phyloP scores from a whole-genome alignment of 1,140 invertebrate species.

The Ostrea denselamellosa region DNA sequence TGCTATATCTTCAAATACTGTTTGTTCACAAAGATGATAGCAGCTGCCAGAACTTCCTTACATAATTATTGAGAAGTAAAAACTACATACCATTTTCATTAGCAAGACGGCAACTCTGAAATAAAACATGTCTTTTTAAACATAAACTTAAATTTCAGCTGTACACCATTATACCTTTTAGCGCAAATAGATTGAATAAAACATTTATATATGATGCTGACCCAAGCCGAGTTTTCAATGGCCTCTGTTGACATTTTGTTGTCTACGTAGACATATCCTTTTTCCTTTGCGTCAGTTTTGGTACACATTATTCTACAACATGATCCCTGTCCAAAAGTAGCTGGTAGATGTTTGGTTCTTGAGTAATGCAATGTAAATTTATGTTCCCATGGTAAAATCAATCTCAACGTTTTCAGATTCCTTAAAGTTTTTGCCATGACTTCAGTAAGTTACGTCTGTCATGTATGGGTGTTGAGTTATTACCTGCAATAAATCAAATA shows the following conservation, averaged over 20 bases:
- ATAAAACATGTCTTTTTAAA: background rate
- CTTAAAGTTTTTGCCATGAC: background rate
- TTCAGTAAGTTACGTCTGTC: background rate
- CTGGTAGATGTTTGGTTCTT: background rate
- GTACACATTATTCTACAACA: slow-evolving; percentile 3
- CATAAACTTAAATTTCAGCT: background rate
- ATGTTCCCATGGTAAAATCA: background rate
- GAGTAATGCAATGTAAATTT: background rate
- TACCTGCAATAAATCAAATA: background rate
- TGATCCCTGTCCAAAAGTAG: background rate
- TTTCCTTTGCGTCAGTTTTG: background rate
- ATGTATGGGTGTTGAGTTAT: background rate
- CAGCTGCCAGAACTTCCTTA: no score
- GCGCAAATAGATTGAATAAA: background rate
- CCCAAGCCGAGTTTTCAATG: slow-evolving; percentile 10
- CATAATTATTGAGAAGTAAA: background rate
- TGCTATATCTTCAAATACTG: no score
- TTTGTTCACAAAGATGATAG: no score
- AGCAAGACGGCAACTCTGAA: slow-evolving; percentile 44
- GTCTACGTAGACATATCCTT: slow-evolving; percentile 20
- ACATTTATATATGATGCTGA: background rate
- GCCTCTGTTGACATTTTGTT: slow-evolving; percentile 17
- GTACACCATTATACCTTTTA: background rate
- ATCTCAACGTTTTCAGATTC: background rate
- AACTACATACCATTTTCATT: slow-evolving; percentile 46